Conservation (phyloP, 1,140 invertebrate genomes). For the Homalodisca vitripennis region DNA sequence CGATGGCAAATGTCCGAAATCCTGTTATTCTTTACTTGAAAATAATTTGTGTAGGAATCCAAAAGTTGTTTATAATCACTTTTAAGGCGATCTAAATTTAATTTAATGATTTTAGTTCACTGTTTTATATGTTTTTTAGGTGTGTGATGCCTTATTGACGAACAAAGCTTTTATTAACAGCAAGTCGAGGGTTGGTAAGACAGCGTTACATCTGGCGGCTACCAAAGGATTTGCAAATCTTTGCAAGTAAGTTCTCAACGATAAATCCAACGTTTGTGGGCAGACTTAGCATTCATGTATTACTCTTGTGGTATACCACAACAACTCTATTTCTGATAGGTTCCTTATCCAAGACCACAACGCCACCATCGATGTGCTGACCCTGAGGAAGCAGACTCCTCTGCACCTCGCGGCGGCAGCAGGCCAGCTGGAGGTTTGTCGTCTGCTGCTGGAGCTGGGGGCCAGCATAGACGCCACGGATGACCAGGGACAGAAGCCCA, state of each 20-base stretch:
- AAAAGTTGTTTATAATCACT: too few relatives aligned
- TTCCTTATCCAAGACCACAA: conserved; percentile 92
- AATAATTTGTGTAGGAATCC: too few relatives aligned
- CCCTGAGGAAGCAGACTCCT: conserved; percentile 86
- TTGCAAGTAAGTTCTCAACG: conserved; percentile 45
- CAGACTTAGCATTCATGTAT: too few relatives aligned
- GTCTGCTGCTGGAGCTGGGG: conserved; percentile 88
- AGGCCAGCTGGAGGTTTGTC: conserved; percentile 94
- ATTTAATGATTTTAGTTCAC: too few relatives aligned
- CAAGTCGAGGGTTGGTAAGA: conserved; percentile 81
- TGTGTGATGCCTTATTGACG: conserved; percentile 91
- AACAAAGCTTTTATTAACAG: conserved; percentile 99
- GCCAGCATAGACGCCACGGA: conserved; percentile 97
- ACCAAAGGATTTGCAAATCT: conserved; percentile 92
- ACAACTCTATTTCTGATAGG: conserved; percentile 58
- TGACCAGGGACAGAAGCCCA: conserved; percentile 85
- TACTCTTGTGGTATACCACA: too few relatives aligned
- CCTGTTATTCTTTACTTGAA: too few relatives aligned
- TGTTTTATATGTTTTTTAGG: conserved; percentile 53
- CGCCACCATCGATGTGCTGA: conserved; percentile 92
- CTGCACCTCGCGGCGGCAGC: conserved; percentile 86
- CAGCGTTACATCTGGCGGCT: conserved; percentile 84
- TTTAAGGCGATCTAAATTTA: too few relatives aligned
- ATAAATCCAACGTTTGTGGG: too few relatives aligned
- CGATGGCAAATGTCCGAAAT: too few relatives aligned